Percentiles rank a stretch among this genome's conserved stretches.
Conservation (phyloP, 2,797 vertebrate genomes). For the Myotis findleyi region DNA sequence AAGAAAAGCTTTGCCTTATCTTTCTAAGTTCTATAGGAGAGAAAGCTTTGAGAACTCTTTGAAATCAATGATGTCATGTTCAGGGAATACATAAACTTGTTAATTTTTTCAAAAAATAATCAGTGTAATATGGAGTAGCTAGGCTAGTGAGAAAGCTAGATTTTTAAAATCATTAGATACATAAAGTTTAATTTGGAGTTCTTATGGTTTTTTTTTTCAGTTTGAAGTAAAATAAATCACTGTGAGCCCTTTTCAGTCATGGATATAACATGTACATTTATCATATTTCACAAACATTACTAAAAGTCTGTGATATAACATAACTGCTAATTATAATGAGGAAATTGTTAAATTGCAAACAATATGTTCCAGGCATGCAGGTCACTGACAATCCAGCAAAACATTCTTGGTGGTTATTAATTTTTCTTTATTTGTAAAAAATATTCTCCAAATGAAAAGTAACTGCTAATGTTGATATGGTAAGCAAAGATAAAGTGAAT, state of each 20-base stretch:
- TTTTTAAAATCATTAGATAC: background rate
- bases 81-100: background rate
- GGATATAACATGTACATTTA: background rate
- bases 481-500: background rate
- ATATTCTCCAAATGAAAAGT: background rate
- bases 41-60: slow-evolving; percentile 7
- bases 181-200: background rate
- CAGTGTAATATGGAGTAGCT: slow-evolving; percentile 13
- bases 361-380: background rate
- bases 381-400: background rate
- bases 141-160: background rate
- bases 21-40: background rate
- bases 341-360: slow-evolving; percentile 10
- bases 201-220: background rate
- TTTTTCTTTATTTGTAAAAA: slow-evolving; percentile 18
- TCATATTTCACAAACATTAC: slow-evolving; percentile 30
- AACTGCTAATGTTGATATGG: background rate
- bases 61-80: slow-evolving; percentile 25
- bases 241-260: background rate
- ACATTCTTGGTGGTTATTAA: background rate
- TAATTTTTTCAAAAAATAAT: background rate
- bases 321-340: background rate
- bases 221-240: slow-evolving; percentile 14
- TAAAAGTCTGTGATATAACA: background rate
- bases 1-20: slow-evolving; percentile 38